Evolutionary conservation across 2,888 invertebrate species (phyloP).

Genomic region (Dascillus cervinus): DNA sequence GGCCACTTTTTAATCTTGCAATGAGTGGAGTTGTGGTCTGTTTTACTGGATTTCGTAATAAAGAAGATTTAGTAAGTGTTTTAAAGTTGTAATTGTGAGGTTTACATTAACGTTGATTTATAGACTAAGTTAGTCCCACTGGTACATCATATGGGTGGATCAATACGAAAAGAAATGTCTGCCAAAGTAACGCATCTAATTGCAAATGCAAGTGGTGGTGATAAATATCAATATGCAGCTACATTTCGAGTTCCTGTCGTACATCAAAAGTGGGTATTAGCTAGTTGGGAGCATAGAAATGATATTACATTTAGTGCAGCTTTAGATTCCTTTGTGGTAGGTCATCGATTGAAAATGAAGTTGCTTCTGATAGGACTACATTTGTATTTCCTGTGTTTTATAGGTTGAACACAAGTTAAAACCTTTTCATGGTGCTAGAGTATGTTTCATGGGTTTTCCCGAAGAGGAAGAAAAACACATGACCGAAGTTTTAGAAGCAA

Average conservation of each 20-base stretch:
- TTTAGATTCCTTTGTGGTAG: slow-evolving; percentile 60
- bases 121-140: slow-evolving; percentile 80
- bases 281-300: slow-evolving; percentile 76
- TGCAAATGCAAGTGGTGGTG: slow-evolving; percentile 80
- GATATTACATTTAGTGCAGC: slow-evolving; percentile 63
- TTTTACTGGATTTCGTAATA: slow-evolving; percentile 86
- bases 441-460: slow-evolving; percentile 86
- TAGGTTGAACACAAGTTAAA: slow-evolving; percentile 68
- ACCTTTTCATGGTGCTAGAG: slow-evolving; percentile 79
- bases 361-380: no score
- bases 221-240: slow-evolving; percentile 90
- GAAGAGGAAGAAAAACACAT: slow-evolving; percentile 87
- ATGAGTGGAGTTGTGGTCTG: slow-evolving; percentile 86
- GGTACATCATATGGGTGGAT: slow-evolving; percentile 95
- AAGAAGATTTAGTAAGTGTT: slow-evolving; percentile 76
- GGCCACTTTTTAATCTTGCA: slow-evolving; percentile 80
- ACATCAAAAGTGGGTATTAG: slow-evolving; percentile 79
- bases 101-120: slow-evolving; percentile 27
- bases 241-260: slow-evolving; percentile 85
- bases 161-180: slow-evolving; percentile 84
- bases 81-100: slow-evolving; percentile 4
- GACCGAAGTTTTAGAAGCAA: slow-evolving; percentile 79
- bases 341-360: slow-evolving; percentile 23
- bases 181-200: slow-evolving; percentile 89
- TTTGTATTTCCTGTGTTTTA: slow-evolving; percentile 24